Conservation (phyloP, 2,888 invertebrate genomes). For the Megastigmus dorsalis region DNA sequence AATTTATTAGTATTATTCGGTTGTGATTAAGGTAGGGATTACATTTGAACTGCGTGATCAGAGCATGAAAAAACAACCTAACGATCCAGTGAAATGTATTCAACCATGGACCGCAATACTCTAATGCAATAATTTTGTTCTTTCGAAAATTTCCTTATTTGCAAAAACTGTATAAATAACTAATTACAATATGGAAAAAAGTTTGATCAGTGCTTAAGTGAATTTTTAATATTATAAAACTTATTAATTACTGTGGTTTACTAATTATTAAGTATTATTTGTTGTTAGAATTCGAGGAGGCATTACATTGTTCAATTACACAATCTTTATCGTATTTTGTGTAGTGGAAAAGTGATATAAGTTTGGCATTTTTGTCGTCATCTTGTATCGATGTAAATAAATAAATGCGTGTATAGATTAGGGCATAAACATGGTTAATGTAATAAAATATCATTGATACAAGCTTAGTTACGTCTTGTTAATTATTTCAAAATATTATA, state of each 20-base stretch:
- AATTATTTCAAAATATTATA: too few species aligned
- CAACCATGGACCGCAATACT: constrained; percentile 24
- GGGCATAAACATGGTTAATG: constrained; percentile 48
- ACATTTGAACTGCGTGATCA: constrained; percentile 3
- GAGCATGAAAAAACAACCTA: not conserved
- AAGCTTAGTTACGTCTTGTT: constrained; percentile 43
- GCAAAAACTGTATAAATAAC: not conserved
- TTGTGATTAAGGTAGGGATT: constrained; percentile 41
- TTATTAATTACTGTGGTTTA: constrained; percentile 5
- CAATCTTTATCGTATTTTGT: constrained; percentile 22
- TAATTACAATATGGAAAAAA: not conserved
- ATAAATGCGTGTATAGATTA: constrained; percentile 55
- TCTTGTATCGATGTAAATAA: constrained; percentile 54
- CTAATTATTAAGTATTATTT: constrained; percentile 9
- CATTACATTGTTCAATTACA: constrained; percentile 30
- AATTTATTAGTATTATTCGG: constrained; percentile 50
- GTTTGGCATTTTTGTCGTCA: constrained; percentile 52
- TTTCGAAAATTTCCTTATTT: not conserved
- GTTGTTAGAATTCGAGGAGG: constrained; percentile 25
- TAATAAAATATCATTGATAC: constrained; percentile 56
- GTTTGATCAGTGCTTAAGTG: not conserved
- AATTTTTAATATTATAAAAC: constrained; percentile 1
- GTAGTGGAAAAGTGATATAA: constrained; percentile 45
- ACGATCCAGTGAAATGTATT: not conserved
- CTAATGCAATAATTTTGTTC: constrained; percentile 35